Base-by-base conservation (phyloP, 1,140 invertebrate genomes). In the Drosophila cardini region DNA sequence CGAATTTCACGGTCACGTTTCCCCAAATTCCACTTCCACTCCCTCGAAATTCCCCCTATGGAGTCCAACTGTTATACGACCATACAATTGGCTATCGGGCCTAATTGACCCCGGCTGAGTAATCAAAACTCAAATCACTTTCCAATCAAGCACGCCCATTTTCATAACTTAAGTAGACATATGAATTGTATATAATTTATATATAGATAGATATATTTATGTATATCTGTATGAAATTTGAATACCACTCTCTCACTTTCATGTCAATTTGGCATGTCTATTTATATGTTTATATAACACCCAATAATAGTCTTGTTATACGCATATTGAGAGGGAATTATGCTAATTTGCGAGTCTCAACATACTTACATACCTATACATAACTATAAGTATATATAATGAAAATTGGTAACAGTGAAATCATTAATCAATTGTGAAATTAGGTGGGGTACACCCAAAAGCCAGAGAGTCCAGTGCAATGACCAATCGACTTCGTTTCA, bases 341-440 rank as follows among this genome's bases (percentile, higher is more conserved):
- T 85, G 81, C 82, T 85, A 85, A 87, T 86, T 76, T 82, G 64
- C 40, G 40, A 50, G 55, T 30, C 60, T 78, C 62, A 45, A 63
- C 34, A 46, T 43, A 72, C 57, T 50, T 55, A 56, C 71, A 55
- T 70, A 18, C n/a, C 5, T 26, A 3, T 3, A 26, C 26, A 48
- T 21, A 72, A 72, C n/a, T n/a, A n/a, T n/a, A n/a, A n/a, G n/a
- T n/a, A n/a, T 3, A 26, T 48, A 48, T 21, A 72, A 72, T 40
- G 50, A 32, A 60, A 68, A 61, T 67, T 34, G 40, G 34, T 60
- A 61, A 38, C 53, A 67, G 72, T 76, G 83, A 87, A 86, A 87
- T 87, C 82, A 86, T 86, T 87, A 82, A 86, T 86, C 82, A 86
- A 71, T 87, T 86, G 82, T 75, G 78, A 78, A 85, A 86, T 68